Percentiles rank a stretch among this genome's conserved stretches.
phyloP scores from a whole-genome alignment of 1,140 invertebrate genomes.

The Helicoverpa armigera region DNA sequence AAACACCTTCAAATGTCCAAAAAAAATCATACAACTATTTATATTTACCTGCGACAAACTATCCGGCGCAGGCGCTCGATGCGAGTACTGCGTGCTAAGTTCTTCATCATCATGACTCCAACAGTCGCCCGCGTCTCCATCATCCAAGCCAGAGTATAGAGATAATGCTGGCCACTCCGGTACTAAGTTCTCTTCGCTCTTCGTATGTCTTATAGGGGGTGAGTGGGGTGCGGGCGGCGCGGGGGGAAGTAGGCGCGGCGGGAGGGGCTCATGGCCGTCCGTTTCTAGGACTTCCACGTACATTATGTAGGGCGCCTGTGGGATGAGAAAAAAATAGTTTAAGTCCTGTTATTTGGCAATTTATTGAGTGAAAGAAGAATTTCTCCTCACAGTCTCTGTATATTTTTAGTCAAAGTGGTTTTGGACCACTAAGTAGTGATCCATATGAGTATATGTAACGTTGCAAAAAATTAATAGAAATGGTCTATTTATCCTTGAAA shows the following conservation, averaged over 20 bases:
- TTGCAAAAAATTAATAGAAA: no score
- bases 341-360: background rate
- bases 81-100: slow-evolving; percentile 87
- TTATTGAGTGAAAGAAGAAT: no score
- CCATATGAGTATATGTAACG: no score
- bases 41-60: slow-evolving; percentile 75
- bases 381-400: no score
- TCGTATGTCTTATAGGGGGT: slow-evolving; percentile 90
- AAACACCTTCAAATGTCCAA: background rate
- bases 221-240: slow-evolving; percentile 82
- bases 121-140: slow-evolving; percentile 79
- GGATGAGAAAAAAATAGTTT: slow-evolving; percentile 53
- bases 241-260: slow-evolving; percentile 79
- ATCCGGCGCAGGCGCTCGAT: slow-evolving; percentile 74
- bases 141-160: slow-evolving; percentile 78
- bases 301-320: slow-evolving; percentile 98
- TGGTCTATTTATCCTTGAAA: no score
- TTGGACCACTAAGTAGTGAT: no score
- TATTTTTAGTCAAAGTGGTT: no score
- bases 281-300: slow-evolving; percentile 99
- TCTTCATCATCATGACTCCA: slow-evolving; percentile 99
- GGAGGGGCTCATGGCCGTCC: slow-evolving; percentile 90
- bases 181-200: slow-evolving; percentile 96
- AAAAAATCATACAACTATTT: background rate
- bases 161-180: slow-evolving; percentile 81